Evolutionary conservation across 2,888 invertebrate genomes (phyloP), one percentile per base, ranked within the genome.

Genomic region (Stenurella melanura): DNA sequence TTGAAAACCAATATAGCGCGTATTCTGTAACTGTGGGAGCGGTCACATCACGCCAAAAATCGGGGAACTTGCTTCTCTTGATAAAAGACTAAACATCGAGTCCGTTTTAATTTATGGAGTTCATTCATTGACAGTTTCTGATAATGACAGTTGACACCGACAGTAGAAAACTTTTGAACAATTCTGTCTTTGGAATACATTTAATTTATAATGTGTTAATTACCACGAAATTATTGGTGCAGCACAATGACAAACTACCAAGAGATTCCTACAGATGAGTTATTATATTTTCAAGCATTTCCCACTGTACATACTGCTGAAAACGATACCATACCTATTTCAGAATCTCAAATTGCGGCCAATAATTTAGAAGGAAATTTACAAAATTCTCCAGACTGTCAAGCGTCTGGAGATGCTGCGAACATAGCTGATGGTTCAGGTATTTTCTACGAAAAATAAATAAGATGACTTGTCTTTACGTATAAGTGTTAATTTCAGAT

Each of bases 201-300:
- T 26, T 50, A n/a, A n/a, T n/a, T n/a, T n/a, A n/a, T 18, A 15
- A 69, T 19, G 26, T 18, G 61, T 19, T 9, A 15, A 69, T 69
- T 50, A 6, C 7, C n/a, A 50, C 15, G n/a, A 3, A 17, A n/a
- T 12, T 42, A 42, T 12, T 12, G 11, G 12, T 34, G n/a, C 38
- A 57, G 9, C 57, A 83, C 73, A 77, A 89, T 89, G 89, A 84
- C 89, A 69, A 87, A 87, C 79, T 83, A 89, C 67, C 88, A 86
- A 81, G 89, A 89, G 85, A 89, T 89, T 66, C 88, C 89, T 0
- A 92, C 93, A 56, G 93, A 93, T 63, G 93, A 94, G 86, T 89
- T 94, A 80, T 87, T 95, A 78, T 93, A 94, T 78, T 95, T 95
- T 85, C 94, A 95, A 89, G 95, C 95, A 86, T 95, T 93, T 88